Evolutionary conservation across 2,888 invertebrate genomes (phyloP), one percentile per base, ranked within the genome.

Genomic region (Embidobia sp.): DNA sequence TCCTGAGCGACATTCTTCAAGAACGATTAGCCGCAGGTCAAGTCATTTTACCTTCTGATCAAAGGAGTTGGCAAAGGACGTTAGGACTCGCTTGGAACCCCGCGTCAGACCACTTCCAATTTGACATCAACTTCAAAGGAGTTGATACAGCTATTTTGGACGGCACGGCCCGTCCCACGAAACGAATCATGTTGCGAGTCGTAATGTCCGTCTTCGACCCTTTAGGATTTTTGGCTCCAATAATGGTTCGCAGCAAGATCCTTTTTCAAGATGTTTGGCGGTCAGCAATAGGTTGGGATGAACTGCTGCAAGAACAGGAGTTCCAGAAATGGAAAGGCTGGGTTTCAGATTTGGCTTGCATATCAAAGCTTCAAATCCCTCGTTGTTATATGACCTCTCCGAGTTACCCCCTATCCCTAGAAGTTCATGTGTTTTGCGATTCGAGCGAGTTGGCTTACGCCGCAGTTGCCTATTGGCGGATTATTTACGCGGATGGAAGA

Each of bases 391-490:
- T 42, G 3, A 10, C 3, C 8, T 4, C 2, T 3, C 1, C 10
- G 4, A 22, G 2, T 4, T n/a, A 1, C 1, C 19, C 2, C 10
- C n/a, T n/a, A n/a, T 10, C 75, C 8, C 1, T 16, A 7, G 48
- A 63, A 29, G 18, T 63, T n/a, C 48, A 63, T 5, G n/a, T 15
- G 0, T 64, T 64, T 13, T 22, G 16, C 2, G 63, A 64, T 10
- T 40, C 49, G 15, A 40, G 49, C 15, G 49, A 27, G 15, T 27
- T 16, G 7, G 51, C 63, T 1, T 49, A 40, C 11, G 49, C 63
- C 0, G 49, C 51, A 0, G 51, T 51, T 3, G 35, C 37, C 1
- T 64, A 64, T 29, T 29, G 22, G 29, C 18, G 37, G 27, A 35
- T 13, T 7, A 27, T 18, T 26, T 63, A 63, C 16, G 1, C 8